A percentile compares a stretch with the other conserved stretches of the same genome.
Conservation (phyloP, 2,797 vertebrate species). For the Brotogeris chrysoptera region DNA sequence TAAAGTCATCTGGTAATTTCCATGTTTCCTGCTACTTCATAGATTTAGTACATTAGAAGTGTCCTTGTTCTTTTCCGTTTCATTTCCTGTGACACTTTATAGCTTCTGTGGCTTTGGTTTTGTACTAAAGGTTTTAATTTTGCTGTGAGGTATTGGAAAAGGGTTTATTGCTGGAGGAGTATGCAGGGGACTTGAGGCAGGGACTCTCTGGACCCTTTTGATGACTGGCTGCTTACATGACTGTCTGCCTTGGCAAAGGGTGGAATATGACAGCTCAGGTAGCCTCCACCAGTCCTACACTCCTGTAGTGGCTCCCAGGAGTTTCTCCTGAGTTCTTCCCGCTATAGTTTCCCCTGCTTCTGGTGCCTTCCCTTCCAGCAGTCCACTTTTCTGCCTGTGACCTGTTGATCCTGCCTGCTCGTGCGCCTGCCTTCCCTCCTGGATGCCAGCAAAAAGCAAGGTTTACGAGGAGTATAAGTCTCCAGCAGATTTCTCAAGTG, state of each 20-base stretch:
- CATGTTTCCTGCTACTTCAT: not conserved
- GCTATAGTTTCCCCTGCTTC: rapidly evolving
- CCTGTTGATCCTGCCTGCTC: rapidly evolving
- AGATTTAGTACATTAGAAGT: not conserved
- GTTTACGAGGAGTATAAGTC: not conserved
- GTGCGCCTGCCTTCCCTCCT: rapidly evolving
- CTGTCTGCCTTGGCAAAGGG: not conserved
- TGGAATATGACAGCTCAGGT: rapidly evolving
- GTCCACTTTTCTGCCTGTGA: not conserved
- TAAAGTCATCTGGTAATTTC: not conserved
- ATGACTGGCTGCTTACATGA: rapidly evolving
- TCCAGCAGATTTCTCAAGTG: not conserved
- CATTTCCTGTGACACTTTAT: slow-evolving; percentile 11
- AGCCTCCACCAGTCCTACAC: rapidly evolving
- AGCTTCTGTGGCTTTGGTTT: slow-evolving; percentile 3
- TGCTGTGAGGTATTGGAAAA: not conserved
- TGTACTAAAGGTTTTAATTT: not conserved
- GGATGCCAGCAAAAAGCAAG: rapidly evolving
- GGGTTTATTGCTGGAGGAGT: not conserved
- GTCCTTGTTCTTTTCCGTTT: slow-evolving; percentile 19
- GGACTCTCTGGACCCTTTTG: not conserved
- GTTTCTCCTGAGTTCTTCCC: not conserved
- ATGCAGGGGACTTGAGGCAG: not conserved
- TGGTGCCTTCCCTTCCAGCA: rapidly evolving
- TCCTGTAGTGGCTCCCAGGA: rapidly evolving